Conservation (phyloP, 2,797 vertebrate species). For the Poliocrania exsul region DNA sequence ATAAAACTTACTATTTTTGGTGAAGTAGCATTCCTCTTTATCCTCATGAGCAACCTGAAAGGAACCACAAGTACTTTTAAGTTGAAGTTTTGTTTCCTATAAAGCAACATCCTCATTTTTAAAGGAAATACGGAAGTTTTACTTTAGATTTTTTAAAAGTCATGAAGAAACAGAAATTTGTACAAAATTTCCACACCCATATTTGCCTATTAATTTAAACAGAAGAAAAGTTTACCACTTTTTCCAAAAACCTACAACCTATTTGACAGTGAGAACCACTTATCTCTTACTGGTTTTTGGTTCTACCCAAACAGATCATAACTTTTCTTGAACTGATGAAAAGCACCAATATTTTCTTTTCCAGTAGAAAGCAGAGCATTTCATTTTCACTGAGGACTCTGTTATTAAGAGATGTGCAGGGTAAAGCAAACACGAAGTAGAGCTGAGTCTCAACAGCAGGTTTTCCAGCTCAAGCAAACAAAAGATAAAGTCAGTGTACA, state of each 20-base stretch:
- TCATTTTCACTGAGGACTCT: not conserved
- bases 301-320: not conserved
- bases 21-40: not conserved
- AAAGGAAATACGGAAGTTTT: not conserved
- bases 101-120: conserved; percentile 12
- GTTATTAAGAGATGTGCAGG: not conserved
- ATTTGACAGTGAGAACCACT: not conserved
- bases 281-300: not conserved
- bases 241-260: not conserved
- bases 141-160: not conserved
- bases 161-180: not conserved
- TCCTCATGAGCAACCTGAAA: not conserved
- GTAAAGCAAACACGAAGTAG: not conserved
- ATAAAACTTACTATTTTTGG: not conserved
- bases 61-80: not conserved
- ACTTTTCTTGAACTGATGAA: not conserved
- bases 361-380: not conserved
- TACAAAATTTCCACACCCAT: not conserved
- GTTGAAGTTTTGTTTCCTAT: not conserved
- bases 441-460: not conserved
- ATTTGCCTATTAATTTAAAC: not conserved
- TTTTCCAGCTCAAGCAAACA: not conserved
- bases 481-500: not conserved
- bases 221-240: not conserved
- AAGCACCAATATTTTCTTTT: not conserved